Conservation (phyloP, 2,888 invertebrate species). For the Tolmerus cingulatus region DNA sequence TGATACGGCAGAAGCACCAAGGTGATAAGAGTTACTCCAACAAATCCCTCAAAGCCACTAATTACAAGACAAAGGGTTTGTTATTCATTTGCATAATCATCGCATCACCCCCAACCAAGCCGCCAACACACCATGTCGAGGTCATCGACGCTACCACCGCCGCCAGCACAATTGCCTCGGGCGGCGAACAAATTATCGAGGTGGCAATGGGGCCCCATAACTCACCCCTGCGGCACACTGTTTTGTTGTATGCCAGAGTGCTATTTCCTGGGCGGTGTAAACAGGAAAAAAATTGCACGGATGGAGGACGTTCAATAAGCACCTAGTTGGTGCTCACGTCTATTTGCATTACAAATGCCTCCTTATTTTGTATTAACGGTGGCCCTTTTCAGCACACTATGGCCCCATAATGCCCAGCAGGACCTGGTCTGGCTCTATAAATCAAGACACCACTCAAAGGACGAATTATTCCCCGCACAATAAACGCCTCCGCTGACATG, state of each 20-base stretch:
- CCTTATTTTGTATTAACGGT: neutral
- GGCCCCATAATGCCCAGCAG: neutral
- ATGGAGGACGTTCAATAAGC: neutral
- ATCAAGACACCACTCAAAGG: slow-evolving; percentile 33
- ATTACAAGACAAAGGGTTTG: neutral
- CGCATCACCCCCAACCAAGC: neutral
- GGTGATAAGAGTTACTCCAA: neutral
- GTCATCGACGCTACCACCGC: neutral
- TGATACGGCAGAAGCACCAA: neutral
- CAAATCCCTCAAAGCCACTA: neutral
- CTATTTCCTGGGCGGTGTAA: slow-evolving; percentile 17
- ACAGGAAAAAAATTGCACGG: neutral
- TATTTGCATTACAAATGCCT: slow-evolving; percentile 38
- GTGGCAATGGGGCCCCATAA: neutral
- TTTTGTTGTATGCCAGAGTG: slow-evolving; percentile 1
- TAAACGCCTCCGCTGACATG: slow-evolving; percentile 33
- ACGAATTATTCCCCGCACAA: slow-evolving; percentile 34
- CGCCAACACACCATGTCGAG: neutral
- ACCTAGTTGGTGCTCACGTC: neutral
- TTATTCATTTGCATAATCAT: neutral
- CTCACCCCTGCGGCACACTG: neutral
- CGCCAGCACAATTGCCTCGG: neutral
- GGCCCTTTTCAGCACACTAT: neutral
- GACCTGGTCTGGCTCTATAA: neutral
- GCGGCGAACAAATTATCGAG: neutral